Evolutionary conservation across 2,797 vertebrate genomes (phyloP), one percentile per base, ranked within the genome.

Genomic region (Scyliorhinus canicula): DNA sequence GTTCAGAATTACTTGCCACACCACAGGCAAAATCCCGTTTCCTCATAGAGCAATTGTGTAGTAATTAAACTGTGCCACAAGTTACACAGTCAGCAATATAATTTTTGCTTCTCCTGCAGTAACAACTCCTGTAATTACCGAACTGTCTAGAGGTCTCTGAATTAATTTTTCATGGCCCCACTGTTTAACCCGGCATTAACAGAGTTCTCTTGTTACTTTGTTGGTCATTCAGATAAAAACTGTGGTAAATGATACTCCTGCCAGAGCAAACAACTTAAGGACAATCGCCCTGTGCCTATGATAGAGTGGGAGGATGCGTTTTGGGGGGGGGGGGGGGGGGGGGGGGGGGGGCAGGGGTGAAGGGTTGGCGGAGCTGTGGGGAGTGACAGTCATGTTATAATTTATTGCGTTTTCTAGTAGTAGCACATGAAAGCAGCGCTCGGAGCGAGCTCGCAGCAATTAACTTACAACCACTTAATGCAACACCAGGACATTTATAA

Each of bases 401-500:
- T 94, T 94, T 93, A 93, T 35, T 71, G 93, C 26, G 47, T 2
- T 52, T 94, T 69, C 93, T 94, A 47, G 67, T 47, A 94, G 67
- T 52, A n/a, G 47, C 50, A 74, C 67, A 55, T 50, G 69, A 65
- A 69, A 94, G 28, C 67, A 52, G 44, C 47, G 31, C n/a, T 74
- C 14, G 12, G 2, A 31, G 69, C 67, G 7, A 71, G 67, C 69
- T 69, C 14, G 16, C 14, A 24, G 67, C 47, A 74, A 94, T 94
- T 94, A 74, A 94, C 67, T 93, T 93, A 47, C 26, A 5, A 24
- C 40, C 91, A 93, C 63, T 94, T 69, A 74, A 94, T 71, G 14
- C 50, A 50, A 94, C 44, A 94, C 93, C 11, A 44, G 44, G 19
- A 94, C 86, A 90, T 90, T 74, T 94, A 35, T 94, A 74, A 94